These are phyloP conservation scores for Neodiprion pinetum DNA, from an alignment of 1,140 invertebrate species.

Conservation along the genomic window DNA sequence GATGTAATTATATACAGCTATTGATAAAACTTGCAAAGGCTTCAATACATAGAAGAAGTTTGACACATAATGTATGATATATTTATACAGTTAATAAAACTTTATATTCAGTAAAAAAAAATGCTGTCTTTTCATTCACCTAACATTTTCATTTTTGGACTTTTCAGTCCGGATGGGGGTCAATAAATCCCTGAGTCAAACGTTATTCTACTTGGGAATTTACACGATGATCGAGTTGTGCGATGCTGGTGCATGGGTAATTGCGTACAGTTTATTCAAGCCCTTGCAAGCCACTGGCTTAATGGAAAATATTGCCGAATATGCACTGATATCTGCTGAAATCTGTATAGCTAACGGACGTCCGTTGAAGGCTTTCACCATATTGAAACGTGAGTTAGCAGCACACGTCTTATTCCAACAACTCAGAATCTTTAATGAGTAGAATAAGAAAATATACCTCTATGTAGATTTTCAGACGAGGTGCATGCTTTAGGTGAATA, in stretches of 20 bases:
- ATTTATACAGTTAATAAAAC: constrained; percentile 24
- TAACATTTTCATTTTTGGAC: constrained; percentile 29
- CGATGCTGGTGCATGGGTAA: constrained; percentile 35
- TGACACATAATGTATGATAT: constrained; percentile 23
- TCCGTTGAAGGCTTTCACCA: constrained; percentile 36
- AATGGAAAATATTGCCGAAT: constrained; percentile 26
- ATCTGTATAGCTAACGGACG: constrained; percentile 46
- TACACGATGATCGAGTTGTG: constrained; percentile 36
- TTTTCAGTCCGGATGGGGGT: constrained; percentile 36
- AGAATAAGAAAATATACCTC: no score
- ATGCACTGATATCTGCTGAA: constrained; percentile 39
- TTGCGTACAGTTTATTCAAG: constrained; percentile 39
- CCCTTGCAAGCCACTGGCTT: constrained; percentile 26
- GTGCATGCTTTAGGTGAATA: no score
- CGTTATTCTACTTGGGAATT: constrained; percentile 33
- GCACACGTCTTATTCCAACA: no score
- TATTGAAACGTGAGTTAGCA: constrained; percentile 44
- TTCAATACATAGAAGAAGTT: constrained; percentile 14
- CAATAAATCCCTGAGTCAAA: constrained; percentile 13
- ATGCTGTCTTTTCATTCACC: constrained; percentile 22
- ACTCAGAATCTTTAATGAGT: no score
- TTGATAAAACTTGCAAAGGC: background rate
- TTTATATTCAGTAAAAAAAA: constrained; percentile 24
- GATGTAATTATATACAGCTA: background rate
- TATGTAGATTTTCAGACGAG: no score